phyloP scores from a whole-genome alignment of 2,797 vertebrate genomes.

The Chelonia mydas region DNA sequence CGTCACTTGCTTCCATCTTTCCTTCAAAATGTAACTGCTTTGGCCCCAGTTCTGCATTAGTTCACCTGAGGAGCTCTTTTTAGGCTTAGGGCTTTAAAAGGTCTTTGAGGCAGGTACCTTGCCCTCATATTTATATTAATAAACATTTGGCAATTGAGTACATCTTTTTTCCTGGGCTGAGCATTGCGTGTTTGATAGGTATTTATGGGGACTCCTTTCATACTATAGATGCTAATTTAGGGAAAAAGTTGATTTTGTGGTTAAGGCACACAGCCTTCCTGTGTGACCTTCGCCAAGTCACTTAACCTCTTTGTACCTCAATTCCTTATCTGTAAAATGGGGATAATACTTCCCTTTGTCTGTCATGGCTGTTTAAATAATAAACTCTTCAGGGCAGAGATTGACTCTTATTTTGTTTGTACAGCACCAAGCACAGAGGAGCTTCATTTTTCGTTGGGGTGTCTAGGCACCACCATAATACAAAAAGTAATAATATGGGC shows the following conservation, averaged over 20 bases:
- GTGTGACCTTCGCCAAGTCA: background rate
- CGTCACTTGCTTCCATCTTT: background rate
- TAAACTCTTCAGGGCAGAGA: conserved; percentile 53
- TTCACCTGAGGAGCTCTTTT: background rate
- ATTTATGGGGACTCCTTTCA: conserved; percentile 10
- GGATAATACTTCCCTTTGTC: conserved; percentile 47
- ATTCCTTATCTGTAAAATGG: background rate
- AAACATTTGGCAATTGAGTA: background rate
- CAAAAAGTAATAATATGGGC: background rate
- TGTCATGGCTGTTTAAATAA: conserved; percentile 59
- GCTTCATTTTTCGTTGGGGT: background rate
- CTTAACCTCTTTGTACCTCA: conserved; percentile 34
- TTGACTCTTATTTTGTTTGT: conserved; percentile 60
- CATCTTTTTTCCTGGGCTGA: conserved; percentile 20
- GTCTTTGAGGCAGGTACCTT: background rate
- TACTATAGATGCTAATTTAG: conserved; percentile 5
- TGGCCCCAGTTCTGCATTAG: background rate
- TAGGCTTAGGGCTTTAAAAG: background rate
- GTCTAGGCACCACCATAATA: background rate
- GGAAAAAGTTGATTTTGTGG: conserved; percentile 33
- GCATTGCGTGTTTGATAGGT: background rate
- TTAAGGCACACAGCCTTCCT: background rate
- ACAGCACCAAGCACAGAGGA: conserved; percentile 54
- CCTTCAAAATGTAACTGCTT: background rate
- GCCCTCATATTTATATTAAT: background rate